A percentile compares a stretch with the other conserved stretches of the same genome.
These are phyloP conservation scores for Heterocephalus glaber DNA, from an alignment of 2,113 vertebrate species.

Conservation along the genomic window DNA sequence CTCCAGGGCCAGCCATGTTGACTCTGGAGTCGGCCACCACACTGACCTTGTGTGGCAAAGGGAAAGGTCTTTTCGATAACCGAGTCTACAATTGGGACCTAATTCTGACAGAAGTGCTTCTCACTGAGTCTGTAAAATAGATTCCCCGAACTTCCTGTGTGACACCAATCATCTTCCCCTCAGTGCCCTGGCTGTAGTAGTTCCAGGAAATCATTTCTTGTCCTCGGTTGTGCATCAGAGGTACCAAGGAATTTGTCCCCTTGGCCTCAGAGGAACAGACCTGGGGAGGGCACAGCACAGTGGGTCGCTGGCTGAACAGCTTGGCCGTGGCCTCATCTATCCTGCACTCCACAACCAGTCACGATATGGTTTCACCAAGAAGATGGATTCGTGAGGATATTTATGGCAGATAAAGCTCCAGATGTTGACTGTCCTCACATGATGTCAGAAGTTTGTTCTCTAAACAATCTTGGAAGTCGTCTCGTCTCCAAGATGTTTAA, in stretches of 20 bases:
- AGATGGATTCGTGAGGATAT: not conserved
- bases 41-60: not conserved
- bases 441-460: not conserved
- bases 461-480: not conserved
- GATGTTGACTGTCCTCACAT: not conserved
- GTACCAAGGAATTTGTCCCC: not conserved
- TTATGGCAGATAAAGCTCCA: not conserved
- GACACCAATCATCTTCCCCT: not conserved
- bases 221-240: rapidly evolving
- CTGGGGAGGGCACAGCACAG: not conserved
- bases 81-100: not conserved
- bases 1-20: too few species aligned
- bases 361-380: not conserved
- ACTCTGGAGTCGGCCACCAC: not conserved
- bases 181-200: rapidly evolving
- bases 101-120: not conserved
- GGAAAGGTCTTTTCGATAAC: not conserved
- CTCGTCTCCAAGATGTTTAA: not conserved
- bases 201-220: not conserved
- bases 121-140: not conserved
- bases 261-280: rapidly evolving
- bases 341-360: not conserved
- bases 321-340: rapidly evolving
- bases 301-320: not conserved
- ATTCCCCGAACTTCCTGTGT: not conserved